phyloP scores from a whole-genome alignment of 1,140 invertebrate genomes.

The Cyclina sinensis region DNA sequence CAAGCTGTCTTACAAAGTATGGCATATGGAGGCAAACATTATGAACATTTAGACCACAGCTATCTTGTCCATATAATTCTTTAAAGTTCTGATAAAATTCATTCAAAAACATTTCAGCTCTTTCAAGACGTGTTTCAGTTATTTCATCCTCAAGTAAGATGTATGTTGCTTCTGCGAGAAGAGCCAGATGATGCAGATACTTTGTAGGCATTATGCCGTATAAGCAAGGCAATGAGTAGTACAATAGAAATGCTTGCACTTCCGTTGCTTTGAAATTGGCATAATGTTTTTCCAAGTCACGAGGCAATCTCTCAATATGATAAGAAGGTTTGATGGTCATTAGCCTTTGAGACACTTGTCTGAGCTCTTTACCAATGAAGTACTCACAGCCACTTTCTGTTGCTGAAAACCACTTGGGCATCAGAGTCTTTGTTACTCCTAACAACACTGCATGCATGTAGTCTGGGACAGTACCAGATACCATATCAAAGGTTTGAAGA shows the following conservation, averaged over 20 bases:
- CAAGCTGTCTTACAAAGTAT: constrained; percentile 22
- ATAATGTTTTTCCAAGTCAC: constrained; percentile 58
- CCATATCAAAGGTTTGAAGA: constrained; percentile 52
- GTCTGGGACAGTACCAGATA: constrained; percentile 35
- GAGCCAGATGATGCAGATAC: constrained; percentile 42
- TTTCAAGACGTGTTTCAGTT: background rate
- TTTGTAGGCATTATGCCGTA: constrained; percentile 18
- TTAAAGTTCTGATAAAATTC: constrained; percentile 21
- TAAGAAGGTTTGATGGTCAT: constrained; percentile 11
- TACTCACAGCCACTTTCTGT: constrained; percentile 40
- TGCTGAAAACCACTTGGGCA: constrained; percentile 59
- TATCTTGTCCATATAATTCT: constrained; percentile 32
- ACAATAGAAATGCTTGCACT: constrained; percentile 32
- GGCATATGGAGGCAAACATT: constrained; percentile 53
- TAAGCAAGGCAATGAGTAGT: constrained; percentile 49
- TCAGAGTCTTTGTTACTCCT: constrained; percentile 37
- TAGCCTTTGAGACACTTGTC: constrained; percentile 36
- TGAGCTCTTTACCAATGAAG: constrained; percentile 58
- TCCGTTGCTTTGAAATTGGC: constrained; percentile 54
- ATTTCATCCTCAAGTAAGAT: constrained; percentile 52
- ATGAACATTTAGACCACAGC: constrained; percentile 56
- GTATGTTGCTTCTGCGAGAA: constrained; percentile 25
- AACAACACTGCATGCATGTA: constrained; percentile 60
- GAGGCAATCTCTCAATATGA: constrained; percentile 38
- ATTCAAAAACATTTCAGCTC: constrained; percentile 34